A percentile compares a stretch with the other conserved stretches of the same genome.
Evolutionary conservation across 2,113 vertebrate species (phyloP).

Genomic region (Rynchops niger): DNA sequence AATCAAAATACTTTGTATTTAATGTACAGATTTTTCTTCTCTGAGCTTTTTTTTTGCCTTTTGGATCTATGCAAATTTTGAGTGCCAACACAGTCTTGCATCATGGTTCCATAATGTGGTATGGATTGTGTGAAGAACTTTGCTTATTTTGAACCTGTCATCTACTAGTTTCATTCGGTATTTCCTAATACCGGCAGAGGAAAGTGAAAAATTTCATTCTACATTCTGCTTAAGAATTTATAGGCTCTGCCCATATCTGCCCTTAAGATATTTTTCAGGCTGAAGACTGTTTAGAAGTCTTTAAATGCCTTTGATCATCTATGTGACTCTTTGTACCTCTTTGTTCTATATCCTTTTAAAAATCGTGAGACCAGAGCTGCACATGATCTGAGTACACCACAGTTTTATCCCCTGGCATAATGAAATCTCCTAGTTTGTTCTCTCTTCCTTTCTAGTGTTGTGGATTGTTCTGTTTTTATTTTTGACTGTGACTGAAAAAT

Average conservation of each 20-base stretch:
- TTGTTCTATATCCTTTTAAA: neutral
- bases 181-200: neutral
- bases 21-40: neutral
- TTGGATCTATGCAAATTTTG: neutral
- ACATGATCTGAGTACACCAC: neutral
- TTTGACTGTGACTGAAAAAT: neutral
- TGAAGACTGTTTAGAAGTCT: neutral
- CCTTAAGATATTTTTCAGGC: neutral
- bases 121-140: neutral
- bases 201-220: neutral
- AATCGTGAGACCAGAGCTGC: neutral
- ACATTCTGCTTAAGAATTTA: neutral
- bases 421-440: neutral
- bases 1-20: neutral
- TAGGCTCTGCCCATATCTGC: neutral
- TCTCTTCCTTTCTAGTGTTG: neutral
- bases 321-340: neutral
- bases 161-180: neutral
- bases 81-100: neutral
- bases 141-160: neutral
- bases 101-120: neutral
- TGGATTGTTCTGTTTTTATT: constrained; percentile 9
- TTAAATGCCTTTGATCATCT: constrained; percentile 4
- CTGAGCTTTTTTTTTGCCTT: neutral
- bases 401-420: neutral